Evolutionary conservation across 2,113 vertebrate species (phyloP).

Genomic region (Corythaixoides concolor): DNA sequence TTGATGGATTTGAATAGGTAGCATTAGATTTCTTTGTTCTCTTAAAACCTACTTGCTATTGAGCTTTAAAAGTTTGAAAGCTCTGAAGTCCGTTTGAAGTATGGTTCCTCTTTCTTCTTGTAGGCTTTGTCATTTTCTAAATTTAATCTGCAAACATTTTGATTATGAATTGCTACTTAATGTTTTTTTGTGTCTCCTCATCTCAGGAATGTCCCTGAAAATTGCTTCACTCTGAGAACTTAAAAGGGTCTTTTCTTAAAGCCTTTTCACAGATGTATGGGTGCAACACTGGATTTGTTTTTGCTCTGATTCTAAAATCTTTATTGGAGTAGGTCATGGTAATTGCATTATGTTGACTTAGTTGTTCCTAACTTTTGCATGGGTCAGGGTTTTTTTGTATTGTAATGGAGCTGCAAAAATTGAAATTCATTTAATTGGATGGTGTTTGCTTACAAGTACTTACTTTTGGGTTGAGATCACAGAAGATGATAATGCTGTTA

Average conservation of each 20-base stretch:
- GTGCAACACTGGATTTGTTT: background rate
- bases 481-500: background rate
- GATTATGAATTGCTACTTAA: background rate
- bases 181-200: background rate
- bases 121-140: background rate
- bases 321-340: background rate
- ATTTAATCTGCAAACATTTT: background rate
- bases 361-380: background rate
- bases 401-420: background rate
- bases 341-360: background rate
- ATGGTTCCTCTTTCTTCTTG: background rate
- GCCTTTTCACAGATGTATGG: background rate
- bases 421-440: background rate
- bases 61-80: slow-evolving; percentile 19
- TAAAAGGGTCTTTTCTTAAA: slow-evolving; percentile 11
- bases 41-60: background rate
- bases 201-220: background rate
- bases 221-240: background rate
- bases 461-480: background rate
- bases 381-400: background rate
- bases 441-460: background rate
- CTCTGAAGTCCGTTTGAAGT: background rate
- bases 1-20: slow-evolving; percentile 8
- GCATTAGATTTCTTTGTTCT: slow-evolving; percentile 29
- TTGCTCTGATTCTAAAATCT: background rate